Conservation (phyloP, 2,888 invertebrate genomes). For the Harmothoe impar region DNA sequence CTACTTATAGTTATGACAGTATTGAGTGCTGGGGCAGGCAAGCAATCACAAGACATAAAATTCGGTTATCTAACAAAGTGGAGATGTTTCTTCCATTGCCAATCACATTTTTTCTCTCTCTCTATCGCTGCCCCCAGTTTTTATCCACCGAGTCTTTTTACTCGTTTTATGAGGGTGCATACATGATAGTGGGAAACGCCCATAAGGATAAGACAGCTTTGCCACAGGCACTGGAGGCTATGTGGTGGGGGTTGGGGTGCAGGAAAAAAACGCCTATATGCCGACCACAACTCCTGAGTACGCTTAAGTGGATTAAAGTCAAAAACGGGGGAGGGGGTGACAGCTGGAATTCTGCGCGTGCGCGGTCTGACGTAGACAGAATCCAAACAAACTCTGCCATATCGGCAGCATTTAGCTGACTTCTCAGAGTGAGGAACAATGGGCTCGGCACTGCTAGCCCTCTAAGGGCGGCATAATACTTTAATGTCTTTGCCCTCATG, state of each 20-base stretch:
- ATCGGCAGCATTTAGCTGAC: neutral
- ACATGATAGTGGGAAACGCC: slow-evolving; percentile 48
- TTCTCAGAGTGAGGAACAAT: slow-evolving; percentile 52
- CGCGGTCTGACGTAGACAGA: slow-evolving; percentile 22
- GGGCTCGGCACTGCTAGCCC: neutral
- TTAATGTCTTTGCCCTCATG: too few relatives aligned
- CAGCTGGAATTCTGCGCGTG: slow-evolving; percentile 53
- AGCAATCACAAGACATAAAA: slow-evolving; percentile 50
- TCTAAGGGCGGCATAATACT: too few relatives aligned
- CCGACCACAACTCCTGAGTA: slow-evolving; percentile 11
- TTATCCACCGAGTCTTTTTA: neutral
- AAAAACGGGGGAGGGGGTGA: slow-evolving; percentile 45
- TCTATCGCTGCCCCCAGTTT: neutral
- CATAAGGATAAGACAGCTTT: slow-evolving; percentile 16
- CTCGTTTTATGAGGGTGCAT: neutral
- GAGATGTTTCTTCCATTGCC: neutral
- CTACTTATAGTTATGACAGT: slow-evolving; percentile 53
- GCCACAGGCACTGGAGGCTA: neutral
- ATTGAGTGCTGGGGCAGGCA: slow-evolving; percentile 4
- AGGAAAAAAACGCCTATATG: slow-evolving; percentile 1
- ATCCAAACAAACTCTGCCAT: slow-evolving; percentile 51
- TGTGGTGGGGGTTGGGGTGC: neutral
- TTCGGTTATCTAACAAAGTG: slow-evolving; percentile 60
- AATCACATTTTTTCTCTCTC: neutral
- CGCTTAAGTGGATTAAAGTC: slow-evolving; percentile 60